Percentiles rank a stretch among this genome's conserved stretches.
phyloP scores from a whole-genome alignment of 2,888 invertebrate species.

The Lacanobia oleracea region DNA sequence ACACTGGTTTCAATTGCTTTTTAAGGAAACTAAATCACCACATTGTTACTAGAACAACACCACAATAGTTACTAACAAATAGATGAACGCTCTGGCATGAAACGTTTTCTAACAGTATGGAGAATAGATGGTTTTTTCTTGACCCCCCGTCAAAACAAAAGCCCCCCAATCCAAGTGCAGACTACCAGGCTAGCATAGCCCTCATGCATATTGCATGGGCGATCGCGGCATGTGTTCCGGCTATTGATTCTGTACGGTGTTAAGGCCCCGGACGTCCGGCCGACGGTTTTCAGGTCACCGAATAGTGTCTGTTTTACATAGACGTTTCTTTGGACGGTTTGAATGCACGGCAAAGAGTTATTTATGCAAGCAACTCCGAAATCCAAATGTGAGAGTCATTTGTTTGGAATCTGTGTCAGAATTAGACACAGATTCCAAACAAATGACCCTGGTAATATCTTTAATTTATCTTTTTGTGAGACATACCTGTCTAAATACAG shows the following conservation, averaged over 20 bases:
- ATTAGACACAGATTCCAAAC: too few relatives aligned
- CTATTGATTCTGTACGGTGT: conserved; percentile 73
- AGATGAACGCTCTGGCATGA: not conserved
- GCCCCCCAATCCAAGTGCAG: conserved; percentile 45
- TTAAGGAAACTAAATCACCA: too few relatives aligned
- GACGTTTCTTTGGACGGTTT: conserved; percentile 49
- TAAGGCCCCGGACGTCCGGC: conserved; percentile 62
- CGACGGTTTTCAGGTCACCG: conserved; percentile 68
- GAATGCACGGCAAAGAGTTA: conserved; percentile 22
- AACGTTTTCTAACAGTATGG: not conserved
- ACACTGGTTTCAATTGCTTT: too few relatives aligned
- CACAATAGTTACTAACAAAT: not conserved
- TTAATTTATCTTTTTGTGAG: too few relatives aligned
- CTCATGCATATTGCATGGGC: conserved; percentile 74
- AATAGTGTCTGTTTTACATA: conserved; percentile 62
- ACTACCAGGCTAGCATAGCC: conserved; percentile 10
- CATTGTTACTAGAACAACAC: too few relatives aligned
- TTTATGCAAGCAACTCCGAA: conserved; percentile 40
- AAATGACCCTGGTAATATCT: too few relatives aligned
- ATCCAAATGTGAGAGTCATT: conserved; percentile 19
- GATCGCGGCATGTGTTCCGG: conserved; percentile 65
- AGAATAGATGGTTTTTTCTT: conserved; percentile 12
- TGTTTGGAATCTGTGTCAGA: not conserved
- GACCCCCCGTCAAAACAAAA: conserved; percentile 25
- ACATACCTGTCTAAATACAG: too few relatives aligned